These are phyloP conservation scores for Trachemys scripta DNA, from an alignment of 2,113 vertebrate species.

Conservation along the genomic window DNA sequence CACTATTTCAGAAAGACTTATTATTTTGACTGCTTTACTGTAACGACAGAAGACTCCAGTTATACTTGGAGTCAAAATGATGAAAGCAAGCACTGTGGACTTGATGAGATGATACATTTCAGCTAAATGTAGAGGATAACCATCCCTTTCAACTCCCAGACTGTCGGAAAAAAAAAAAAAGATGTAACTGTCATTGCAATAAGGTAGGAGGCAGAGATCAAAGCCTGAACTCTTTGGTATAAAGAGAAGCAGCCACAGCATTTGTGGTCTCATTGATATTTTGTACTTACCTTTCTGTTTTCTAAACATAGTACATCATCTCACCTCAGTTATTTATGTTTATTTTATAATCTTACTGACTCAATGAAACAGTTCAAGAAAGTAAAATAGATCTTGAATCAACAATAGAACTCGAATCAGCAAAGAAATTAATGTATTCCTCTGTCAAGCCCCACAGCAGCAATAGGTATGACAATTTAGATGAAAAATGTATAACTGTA, in stretches of 20 bases:
- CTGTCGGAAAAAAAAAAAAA: not conserved
- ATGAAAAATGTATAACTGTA: constrained; percentile 52
- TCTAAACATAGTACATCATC: constrained; percentile 29
- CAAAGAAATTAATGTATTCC: constrained; percentile 37
- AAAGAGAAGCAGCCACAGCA: not conserved
- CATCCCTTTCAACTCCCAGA: not conserved
- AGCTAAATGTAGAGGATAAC: not conserved
- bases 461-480: constrained; percentile 54
- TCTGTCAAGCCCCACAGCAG: constrained; percentile 43
- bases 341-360: constrained; percentile 45
- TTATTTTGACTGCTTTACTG: not conserved
- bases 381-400: constrained; percentile 47
- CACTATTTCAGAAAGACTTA: not conserved
- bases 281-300: not conserved
- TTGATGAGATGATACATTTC: not conserved
- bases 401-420: constrained; percentile 41
- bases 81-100: not conserved
- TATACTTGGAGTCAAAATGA: not conserved
- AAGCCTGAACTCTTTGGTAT: not conserved
- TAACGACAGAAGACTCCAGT: not conserved
- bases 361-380: constrained; percentile 48
- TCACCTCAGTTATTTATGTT: constrained; percentile 47
- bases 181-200: not conserved
- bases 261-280: not conserved
- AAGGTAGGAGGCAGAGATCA: not conserved